Conservation (phyloP, 2,113 vertebrate species). For the Spilogale gracilis region DNA sequence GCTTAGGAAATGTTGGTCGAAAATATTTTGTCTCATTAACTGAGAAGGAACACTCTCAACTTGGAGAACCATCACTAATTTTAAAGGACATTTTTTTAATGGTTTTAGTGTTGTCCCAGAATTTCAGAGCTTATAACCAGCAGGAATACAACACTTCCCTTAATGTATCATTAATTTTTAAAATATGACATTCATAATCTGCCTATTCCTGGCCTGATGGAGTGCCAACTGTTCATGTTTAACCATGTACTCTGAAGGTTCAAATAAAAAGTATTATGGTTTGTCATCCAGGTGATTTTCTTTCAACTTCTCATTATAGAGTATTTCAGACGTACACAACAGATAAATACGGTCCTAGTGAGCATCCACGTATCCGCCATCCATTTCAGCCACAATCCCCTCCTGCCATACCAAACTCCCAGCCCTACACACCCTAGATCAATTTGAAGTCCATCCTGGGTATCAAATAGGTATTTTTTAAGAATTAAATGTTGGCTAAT, state of each 20-base stretch:
- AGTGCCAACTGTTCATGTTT: rapidly evolving
- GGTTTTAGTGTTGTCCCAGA: background rate
- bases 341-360: background rate
- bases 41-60: background rate
- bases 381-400: background rate
- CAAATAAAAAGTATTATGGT: background rate
- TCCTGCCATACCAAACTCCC: rapidly evolving
- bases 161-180: conserved; percentile 52
- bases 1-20: background rate
- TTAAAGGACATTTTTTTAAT: background rate
- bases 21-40: background rate
- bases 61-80: background rate
- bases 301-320: background rate
- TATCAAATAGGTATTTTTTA: background rate
- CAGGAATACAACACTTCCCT: background rate
- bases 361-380: rapidly evolving
- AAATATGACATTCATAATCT: conserved; percentile 44
- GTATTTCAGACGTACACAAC: background rate
- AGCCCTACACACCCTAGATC: rapidly evolving
- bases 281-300: background rate
- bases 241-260: background rate
- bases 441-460: background rate
- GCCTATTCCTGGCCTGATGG: background rate
- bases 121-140: background rate
- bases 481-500: background rate